Evolutionary conservation across 2,113 vertebrate genomes (phyloP).

Genomic region (Ovis canadensis): DNA sequence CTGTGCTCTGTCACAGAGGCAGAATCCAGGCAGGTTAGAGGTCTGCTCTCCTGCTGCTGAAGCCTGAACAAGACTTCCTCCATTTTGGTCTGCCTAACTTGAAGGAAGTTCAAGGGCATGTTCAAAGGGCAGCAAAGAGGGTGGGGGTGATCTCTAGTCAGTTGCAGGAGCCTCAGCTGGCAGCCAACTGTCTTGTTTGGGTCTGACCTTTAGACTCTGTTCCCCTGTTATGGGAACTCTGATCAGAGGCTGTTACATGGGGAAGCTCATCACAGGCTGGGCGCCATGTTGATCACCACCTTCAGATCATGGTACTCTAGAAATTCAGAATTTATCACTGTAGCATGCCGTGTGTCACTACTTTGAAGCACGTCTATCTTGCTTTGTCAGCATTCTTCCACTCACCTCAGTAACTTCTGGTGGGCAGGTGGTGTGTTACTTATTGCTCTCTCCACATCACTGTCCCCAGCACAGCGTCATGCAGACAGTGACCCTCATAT

Average conservation of each 20-base stretch:
- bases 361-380: not conserved
- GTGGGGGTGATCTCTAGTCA: not conserved
- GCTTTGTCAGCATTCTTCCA: not conserved
- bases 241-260: not conserved
- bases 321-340: not conserved
- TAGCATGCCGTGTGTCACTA: not conserved
- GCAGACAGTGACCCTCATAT: too few species aligned
- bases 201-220: not conserved
- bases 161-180: not conserved
- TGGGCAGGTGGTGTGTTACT: not conserved
- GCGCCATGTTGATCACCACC: accelerated
- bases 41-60: not conserved
- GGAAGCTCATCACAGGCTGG: not conserved
- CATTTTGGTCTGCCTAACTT: not conserved
- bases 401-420: not conserved
- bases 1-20: not conserved
- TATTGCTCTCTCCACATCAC: not conserved
- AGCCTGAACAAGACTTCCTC: not conserved
- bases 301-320: not conserved
- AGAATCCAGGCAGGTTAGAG: not conserved
- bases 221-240: not conserved
- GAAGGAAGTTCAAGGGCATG: not conserved
- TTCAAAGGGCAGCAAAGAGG: not conserved
- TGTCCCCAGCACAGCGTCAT: not conserved
- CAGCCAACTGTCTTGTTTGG: not conserved